Evolutionary conservation across 37 sponge, comb jelly and placozoan species (phyloP), one percentile per base, ranked within the genome.

Genomic region (Oscarella lobularis): DNA sequence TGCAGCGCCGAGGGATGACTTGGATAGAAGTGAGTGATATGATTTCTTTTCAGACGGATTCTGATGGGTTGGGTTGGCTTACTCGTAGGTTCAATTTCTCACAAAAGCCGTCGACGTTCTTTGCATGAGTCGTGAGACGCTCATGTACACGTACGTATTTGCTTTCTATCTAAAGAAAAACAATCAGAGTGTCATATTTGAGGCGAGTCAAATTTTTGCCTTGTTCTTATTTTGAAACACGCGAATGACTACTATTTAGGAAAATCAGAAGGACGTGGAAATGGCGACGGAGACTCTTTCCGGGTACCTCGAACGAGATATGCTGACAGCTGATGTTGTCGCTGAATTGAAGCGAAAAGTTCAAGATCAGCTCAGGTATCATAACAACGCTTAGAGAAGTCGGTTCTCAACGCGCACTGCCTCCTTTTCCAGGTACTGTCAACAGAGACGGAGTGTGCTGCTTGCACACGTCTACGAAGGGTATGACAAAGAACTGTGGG

Each of bases 111-210:
- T 94, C 77, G 90, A 94, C 75, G 70, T 84, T 3, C 81, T 94
- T 33, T 87, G 88, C 78, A 82, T 77, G 71, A 90, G 95, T 73
- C 74, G 95, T 20, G 84, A 84, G 38, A 85, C 86, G 32, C 81
- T 94, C 27, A 84, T 81, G 88, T 94, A 90, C 67, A 90, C 91
- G 5, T 94, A 94, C 75, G 85, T 83, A 3, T 94, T 94, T 85
- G 95, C 95, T 33, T 94, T 60, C 81, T 94, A 85, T 74, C 83
- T 94, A 36, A 74, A 71, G 34, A 94, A 85, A 77, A 94, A 87
- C 86, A 94, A 94, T 69, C 95, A 94, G 66, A 78, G 85, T 2
- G 54, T 78, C 33, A 87, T 94, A n/a, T 94, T 94, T 70, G 91
- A 90, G 76, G 89, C 83, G 6, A 74, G 76, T 1, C 9, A 9